Evolutionary conservation across 2,113 vertebrate genomes (phyloP).

Genomic region (Brachyhypopomus gauderio): DNA sequence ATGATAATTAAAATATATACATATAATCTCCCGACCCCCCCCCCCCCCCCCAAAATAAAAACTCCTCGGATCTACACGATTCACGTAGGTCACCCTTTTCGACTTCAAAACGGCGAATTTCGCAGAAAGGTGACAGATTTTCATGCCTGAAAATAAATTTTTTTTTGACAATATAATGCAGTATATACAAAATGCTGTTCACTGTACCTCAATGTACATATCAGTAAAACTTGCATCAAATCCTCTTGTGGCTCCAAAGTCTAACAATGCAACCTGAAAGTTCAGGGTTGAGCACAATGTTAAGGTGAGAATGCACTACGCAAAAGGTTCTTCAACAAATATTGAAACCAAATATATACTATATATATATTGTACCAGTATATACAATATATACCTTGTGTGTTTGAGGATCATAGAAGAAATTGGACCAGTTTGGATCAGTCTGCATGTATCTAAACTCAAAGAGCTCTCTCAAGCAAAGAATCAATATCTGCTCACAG

Average conservation of each 20-base stretch:
- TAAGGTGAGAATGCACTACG: neutral
- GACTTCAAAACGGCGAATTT: too few species aligned
- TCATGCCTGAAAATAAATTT: too few species aligned
- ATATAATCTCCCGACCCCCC: too few species aligned
- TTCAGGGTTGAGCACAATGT: neutral
- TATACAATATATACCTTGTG: slow-evolving; percentile 84
- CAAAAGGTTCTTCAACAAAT: neutral
- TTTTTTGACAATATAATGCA: neutral
- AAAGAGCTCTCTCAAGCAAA: slow-evolving; percentile 93
- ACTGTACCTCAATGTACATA: slow-evolving; percentile 87
- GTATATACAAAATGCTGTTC: neutral
- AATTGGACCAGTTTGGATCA: slow-evolving; percentile 99
- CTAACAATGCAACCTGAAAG: slow-evolving; percentile 89
- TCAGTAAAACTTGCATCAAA: slow-evolving; percentile 91
- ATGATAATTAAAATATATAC: too few species aligned
- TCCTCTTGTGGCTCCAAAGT: slow-evolving; percentile 93
- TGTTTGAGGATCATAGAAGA: slow-evolving; percentile 91
- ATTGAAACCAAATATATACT: neutral
- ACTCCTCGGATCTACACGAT: too few species aligned
- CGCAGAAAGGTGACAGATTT: too few species aligned
- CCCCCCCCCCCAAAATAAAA: too few species aligned
- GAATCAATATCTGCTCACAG: slow-evolving; percentile 86
- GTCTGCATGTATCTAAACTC: slow-evolving; percentile 99
- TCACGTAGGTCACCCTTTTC: too few species aligned
- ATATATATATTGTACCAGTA: too few species aligned